Conservation (phyloP, 1,140 invertebrate genomes). For the Eriosoma lanigerum region DNA sequence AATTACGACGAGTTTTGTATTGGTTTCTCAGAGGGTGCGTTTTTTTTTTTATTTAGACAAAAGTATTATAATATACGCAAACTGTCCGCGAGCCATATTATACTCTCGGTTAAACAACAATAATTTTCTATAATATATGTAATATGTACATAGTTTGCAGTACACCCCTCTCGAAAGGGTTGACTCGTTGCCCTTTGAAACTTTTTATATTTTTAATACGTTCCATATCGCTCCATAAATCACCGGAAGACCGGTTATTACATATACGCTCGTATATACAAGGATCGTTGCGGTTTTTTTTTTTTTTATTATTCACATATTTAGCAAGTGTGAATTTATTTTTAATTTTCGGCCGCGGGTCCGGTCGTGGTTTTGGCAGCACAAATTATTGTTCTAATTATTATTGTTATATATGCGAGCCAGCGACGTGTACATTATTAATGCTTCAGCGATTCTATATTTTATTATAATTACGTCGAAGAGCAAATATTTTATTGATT, state of each 20-base stretch:
- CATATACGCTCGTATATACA: background rate
- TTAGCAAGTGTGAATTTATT: slow-evolving; percentile 32
- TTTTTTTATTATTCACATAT: background rate
- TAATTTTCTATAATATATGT: background rate
- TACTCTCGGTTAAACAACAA: background rate
- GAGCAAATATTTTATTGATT: slow-evolving; percentile 37
- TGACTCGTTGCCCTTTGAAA: slow-evolving; percentile 18
- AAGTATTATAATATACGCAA: background rate
- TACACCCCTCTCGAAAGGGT: slow-evolving; percentile 29
- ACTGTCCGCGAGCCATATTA: background rate
- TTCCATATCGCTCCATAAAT: slow-evolving; percentile 42
- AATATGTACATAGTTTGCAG: background rate
- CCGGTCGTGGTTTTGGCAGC: slow-evolving; percentile 29
- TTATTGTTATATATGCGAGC: background rate
- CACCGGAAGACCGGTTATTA: slow-evolving; percentile 37
- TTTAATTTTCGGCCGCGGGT: background rate
- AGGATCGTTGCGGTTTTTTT: slow-evolving; percentile 29
- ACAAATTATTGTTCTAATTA: slow-evolving; percentile 50
- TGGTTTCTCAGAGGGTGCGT: slow-evolving; percentile 29
- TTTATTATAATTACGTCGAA: background rate
- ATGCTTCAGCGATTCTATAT: slow-evolving; percentile 6
- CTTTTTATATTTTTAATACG: slow-evolving; percentile 33
- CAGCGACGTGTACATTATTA: background rate
- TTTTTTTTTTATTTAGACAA: slow-evolving; percentile 34
- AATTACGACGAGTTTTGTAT: slow-evolving; percentile 31